Percentiles rank a stretch among this genome's conserved stretches.
Conservation (phyloP, 2,113 vertebrate genomes). For the Podocnemis expansa region DNA sequence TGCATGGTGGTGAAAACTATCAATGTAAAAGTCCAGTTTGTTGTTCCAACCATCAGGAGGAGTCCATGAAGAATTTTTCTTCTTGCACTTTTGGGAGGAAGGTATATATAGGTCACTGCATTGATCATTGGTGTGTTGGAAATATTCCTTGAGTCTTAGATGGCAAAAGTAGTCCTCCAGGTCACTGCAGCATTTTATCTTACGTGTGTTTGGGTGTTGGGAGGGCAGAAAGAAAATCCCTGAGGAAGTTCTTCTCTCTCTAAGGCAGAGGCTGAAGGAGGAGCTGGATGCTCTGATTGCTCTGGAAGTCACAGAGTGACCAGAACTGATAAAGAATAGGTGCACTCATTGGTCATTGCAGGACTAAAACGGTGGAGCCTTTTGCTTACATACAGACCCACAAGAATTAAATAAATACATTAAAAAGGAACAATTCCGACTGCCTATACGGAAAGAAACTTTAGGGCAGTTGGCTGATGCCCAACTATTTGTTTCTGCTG, state of each 20-base stretch:
- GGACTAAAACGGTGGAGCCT: slow-evolving; percentile 48
- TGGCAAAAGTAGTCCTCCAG: too few species aligned
- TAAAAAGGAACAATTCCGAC: not conserved
- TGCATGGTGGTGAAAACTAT: too few species aligned
- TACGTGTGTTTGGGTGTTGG: too few species aligned
- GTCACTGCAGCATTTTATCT: too few species aligned
- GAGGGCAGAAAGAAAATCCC: too few species aligned
- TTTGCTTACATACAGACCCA: slow-evolving; percentile 49
- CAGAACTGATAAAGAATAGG: not conserved
- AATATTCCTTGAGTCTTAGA: too few species aligned
- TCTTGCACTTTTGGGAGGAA: too few species aligned
- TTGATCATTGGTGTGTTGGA: too few species aligned
- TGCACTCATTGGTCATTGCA: slow-evolving; percentile 17
- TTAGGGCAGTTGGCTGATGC: not conserved
- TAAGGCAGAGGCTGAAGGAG: not conserved
- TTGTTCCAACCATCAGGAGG: too few species aligned
- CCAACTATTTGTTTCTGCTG: not conserved
- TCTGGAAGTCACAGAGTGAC: not conserved
- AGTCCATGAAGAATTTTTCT: too few species aligned
- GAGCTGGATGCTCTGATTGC: not conserved
- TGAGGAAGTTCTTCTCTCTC: not conserved
- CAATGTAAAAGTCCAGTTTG: too few species aligned
- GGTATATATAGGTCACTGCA: too few species aligned
- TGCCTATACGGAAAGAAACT: not conserved
- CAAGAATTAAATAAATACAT: slow-evolving; percentile 21